Evolutionary conservation across 1,140 invertebrate genomes (phyloP).

Genomic region (Tribolium madens): DNA sequence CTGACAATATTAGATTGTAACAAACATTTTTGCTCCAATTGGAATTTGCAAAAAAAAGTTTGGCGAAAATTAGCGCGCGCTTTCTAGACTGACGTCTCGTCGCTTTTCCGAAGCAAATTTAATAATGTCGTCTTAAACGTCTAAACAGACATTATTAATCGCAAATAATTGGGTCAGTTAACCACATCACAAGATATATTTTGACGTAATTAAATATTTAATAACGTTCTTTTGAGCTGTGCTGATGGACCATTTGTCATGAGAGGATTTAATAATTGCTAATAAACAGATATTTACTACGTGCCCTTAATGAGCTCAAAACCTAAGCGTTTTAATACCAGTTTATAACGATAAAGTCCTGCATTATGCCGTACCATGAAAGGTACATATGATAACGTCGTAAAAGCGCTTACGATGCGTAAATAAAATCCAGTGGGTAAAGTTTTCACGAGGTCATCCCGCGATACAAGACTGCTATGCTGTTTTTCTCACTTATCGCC

Average conservation of each 20-base stretch:
- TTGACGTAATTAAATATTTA: constrained; percentile 31
- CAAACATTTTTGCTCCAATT: constrained; percentile 6
- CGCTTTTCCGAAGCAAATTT: constrained; percentile 33
- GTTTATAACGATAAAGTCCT: constrained; percentile 5
- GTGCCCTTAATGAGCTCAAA: neutral
- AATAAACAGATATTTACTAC: neutral
- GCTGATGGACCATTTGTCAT: neutral
- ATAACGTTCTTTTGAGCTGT: neutral
- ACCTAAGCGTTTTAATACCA: constrained; percentile 3
- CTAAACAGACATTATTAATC: constrained; percentile 27
- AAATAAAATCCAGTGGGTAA: constrained; percentile 10
- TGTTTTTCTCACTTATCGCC: constrained; percentile 13
- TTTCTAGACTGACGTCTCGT: neutral
- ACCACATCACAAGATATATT: constrained; percentile 20
- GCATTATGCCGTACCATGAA: constrained; percentile 4
- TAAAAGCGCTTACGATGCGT: constrained; percentile 22
- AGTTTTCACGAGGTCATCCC: constrained; percentile 16
- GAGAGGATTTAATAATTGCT: neutral
- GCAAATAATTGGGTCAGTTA: constrained; percentile 29
- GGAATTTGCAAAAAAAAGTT: constrained; percentile 3
- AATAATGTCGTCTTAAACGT: constrained; percentile 24
- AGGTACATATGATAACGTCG: constrained; percentile 14
- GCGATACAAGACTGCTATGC: constrained; percentile 3
- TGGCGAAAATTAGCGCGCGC: neutral
- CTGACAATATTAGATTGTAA: neutral